phyloP scores from a whole-genome alignment of 2,113 vertebrate species.

The Dinomys branickii region DNA sequence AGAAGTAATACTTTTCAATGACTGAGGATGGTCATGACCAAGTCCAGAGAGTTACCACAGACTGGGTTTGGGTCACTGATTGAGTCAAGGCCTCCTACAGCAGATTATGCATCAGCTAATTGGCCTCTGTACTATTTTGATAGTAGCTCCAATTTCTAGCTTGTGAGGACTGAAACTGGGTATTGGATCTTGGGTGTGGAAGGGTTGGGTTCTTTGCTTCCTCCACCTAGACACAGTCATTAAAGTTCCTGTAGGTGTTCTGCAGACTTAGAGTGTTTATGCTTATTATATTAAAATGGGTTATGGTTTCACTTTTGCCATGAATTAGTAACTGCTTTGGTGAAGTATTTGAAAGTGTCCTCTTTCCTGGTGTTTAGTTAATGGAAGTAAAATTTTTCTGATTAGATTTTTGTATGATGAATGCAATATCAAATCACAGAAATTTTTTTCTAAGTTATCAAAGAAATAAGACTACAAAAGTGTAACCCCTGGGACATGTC shows the following conservation, averaged over 20 bases:
- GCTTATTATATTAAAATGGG: slow-evolving; percentile 15
- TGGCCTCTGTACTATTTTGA: background rate
- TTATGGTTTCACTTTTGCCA: slow-evolving; percentile 37
- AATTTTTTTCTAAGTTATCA: slow-evolving; percentile 4
- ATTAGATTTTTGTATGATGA: slow-evolving; percentile 37
- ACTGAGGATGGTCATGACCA: background rate
- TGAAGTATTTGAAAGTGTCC: slow-evolving; percentile 46
- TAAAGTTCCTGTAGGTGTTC: background rate
- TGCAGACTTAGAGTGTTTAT: background rate
- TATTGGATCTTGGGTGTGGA: background rate
- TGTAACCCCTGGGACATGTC: background rate
- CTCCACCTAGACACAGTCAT: background rate
- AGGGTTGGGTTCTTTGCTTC: slow-evolving; percentile 18
- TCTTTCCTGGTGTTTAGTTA: slow-evolving; percentile 41
- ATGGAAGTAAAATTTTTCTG: slow-evolving; percentile 52
- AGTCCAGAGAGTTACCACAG: background rate
- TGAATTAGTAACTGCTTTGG: slow-evolving; percentile 27
- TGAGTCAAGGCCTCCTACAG: background rate
- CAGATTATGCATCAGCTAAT: background rate
- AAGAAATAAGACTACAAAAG: slow-evolving; percentile 16
- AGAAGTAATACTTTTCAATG: background rate
- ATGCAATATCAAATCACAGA: slow-evolving; percentile 1
- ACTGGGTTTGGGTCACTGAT: background rate
- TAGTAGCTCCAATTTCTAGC: background rate
- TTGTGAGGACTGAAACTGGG: background rate